Base-by-base conservation (phyloP, 1,140 invertebrate genomes). In the Drosophila funebris region DNA sequence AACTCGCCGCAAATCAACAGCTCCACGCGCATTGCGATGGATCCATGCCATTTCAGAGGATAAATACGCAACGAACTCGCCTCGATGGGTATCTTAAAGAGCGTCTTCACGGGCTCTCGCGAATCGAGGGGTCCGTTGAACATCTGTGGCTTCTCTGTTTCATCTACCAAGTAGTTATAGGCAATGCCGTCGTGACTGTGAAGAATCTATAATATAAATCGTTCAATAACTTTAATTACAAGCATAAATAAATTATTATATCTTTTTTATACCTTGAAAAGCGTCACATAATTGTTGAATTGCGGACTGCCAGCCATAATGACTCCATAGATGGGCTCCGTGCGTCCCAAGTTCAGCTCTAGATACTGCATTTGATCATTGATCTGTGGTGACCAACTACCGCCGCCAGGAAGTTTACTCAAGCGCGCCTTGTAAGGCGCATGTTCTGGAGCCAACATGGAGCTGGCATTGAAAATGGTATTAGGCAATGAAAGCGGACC, bases 41-140 rank as follows among this genome's bases (percentile, higher is more conserved):
- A 94, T 3, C 94, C 94, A 76, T 96, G 94, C 96, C 96, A 98
- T 2, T 95, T 95, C 2, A 94, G 88, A 0, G 97, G 96, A 57
- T 94, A 93, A 27, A 97, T 93, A 46, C 95, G 93, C 1, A 97
- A 69, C 22, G 94, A 93, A 71, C 94, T 94, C 0, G 96, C 95
- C 90, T 96, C 95, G 37, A 97, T 93, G 11, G 96, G 95, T 18
- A 91, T 89, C 29, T 94, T 88, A 41, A 96, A 96, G 54, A 95
- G 93, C 70, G 96, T 94, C 67, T 94, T 92, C 1, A 94, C 92
- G 0, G 94, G 93, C 0, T 92, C 93, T 0, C 90, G 92, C 27
- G 93, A 92, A 85, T 96, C 94, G 0, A 94, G 83, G 14, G 96
- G 96, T 0, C 96, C 96, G 87, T 94, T 93, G 84, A 97, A 96